Evolutionary conservation across 2,888 invertebrate species (phyloP).

Genomic region (Stictocephala bisonia): DNA sequence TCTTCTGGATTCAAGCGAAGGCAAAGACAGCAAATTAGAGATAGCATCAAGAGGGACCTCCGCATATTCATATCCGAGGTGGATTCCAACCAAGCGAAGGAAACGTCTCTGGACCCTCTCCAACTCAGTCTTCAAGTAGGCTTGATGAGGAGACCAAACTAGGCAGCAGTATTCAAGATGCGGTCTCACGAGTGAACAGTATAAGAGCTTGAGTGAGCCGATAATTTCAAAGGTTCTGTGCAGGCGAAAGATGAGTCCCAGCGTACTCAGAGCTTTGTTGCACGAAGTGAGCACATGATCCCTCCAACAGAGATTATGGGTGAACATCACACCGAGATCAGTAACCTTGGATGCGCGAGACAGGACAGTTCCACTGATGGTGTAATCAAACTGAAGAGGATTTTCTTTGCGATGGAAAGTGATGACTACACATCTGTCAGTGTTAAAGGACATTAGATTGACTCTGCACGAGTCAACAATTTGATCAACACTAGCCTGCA

Average conservation of each 20-base stretch:
- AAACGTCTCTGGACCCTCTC: neutral
- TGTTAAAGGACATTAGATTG: too few species aligned
- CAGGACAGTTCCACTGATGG: neutral
- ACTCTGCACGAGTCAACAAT: too few species aligned
- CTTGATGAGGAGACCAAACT: slow-evolving; percentile 16
- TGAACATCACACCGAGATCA: neutral
- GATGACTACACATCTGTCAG: too few species aligned
- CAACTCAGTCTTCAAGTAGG: neutral
- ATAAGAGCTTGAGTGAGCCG: neutral
- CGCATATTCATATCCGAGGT: neutral
- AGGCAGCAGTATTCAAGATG: slow-evolving; percentile 10
- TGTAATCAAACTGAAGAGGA: too few species aligned
- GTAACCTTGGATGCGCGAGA: neutral
- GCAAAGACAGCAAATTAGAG: neutral
- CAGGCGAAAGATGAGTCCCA: neutral
- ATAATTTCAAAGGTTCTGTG: neutral
- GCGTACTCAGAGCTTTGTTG: neutral
- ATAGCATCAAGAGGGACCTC: neutral
- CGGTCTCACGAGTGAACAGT: neutral
- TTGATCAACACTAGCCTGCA: too few species aligned
- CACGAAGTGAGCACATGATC: neutral
- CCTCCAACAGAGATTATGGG: neutral
- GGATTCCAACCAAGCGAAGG: neutral
- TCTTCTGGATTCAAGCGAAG: neutral
- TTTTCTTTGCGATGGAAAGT: too few species aligned